A percentile compares a stretch with the other conserved stretches of the same genome.
These are phyloP conservation scores for Ormyrus pomaceus DNA, from an alignment of 2,888 invertebrate genomes.

Conservation along the genomic window DNA sequence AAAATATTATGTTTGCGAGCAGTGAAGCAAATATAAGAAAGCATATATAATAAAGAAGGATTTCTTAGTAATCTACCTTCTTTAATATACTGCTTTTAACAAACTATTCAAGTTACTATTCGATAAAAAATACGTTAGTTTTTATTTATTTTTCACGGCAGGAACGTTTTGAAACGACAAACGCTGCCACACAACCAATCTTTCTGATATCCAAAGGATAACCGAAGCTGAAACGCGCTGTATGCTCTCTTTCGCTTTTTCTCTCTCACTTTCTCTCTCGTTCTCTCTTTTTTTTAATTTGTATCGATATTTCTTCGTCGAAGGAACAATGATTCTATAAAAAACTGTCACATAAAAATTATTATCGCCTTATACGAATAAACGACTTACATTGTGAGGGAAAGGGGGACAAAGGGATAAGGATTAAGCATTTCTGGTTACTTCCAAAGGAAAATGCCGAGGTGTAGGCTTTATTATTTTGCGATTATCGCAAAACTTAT, in stretches of 20 bases:
- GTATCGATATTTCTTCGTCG: conserved; percentile 60
- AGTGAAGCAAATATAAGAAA: conserved; percentile 27
- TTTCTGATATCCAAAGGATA: conserved; percentile 61
- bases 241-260: conserved; percentile 59
- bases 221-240: conserved; percentile 70
- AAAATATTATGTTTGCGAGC: conserved; percentile 39
- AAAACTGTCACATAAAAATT: conserved; percentile 68
- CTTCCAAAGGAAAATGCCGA: not conserved
- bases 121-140: conserved; percentile 50
- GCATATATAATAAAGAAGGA: conserved; percentile 22
- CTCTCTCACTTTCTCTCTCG: conserved; percentile 59
- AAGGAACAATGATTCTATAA: conserved; percentile 69
- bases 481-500: not conserved
- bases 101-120: conserved; percentile 44
- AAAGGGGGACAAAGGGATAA: conserved; percentile 59
- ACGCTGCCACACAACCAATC: conserved; percentile 54
- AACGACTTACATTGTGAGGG: conserved; percentile 66
- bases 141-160: conserved; percentile 55
- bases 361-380: conserved; percentile 67
- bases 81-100: conserved; percentile 34
- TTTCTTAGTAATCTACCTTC: conserved; percentile 8
- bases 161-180: conserved; percentile 58
- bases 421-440: conserved; percentile 13
- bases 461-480: no score
- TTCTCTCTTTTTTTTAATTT: conserved; percentile 47